A percentile compares a stretch with the other conserved stretches of the same genome.
phyloP scores from a whole-genome alignment of 2,797 vertebrate species.

The Karalla daura region DNA sequence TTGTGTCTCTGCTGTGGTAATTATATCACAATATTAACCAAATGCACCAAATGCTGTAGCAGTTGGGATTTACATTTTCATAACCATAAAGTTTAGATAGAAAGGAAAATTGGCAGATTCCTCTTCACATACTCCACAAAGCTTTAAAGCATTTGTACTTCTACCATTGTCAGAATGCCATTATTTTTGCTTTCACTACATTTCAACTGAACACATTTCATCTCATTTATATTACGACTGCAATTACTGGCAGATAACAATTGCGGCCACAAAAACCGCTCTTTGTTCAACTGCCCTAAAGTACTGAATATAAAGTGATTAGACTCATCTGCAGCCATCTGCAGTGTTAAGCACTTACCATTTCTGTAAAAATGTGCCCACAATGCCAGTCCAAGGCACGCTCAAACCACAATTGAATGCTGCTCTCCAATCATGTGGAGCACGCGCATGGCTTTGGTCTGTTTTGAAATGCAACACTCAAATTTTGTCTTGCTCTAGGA shows the following conservation, averaged over 20 bases:
- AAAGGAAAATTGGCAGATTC: neutral
- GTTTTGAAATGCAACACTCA: no score
- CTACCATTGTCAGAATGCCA: neutral
- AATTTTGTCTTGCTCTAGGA: no score
- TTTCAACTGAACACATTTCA: neutral
- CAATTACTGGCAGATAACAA: neutral
- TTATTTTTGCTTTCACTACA: neutral
- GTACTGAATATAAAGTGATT: neutral
- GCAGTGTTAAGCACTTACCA: neutral
- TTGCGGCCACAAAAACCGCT: neutral
- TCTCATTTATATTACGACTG: neutral
- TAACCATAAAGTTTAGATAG: no score
- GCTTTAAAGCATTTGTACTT: neutral
- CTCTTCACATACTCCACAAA: neutral
- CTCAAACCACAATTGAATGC: no score
- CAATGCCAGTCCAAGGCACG: no score
- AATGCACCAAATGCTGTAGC: neutral
- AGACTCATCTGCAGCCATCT: neutral
- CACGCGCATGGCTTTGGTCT: no score
- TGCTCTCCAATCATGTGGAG: no score
- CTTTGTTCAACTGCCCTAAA: neutral
- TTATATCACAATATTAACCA: constrained; percentile 11
- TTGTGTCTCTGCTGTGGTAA: neutral
- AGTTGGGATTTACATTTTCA: neutral
- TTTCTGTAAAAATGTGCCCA: no score